Base-by-base conservation (phyloP, 2,113 vertebrate species). In the Anser brachyrhynchus region DNA sequence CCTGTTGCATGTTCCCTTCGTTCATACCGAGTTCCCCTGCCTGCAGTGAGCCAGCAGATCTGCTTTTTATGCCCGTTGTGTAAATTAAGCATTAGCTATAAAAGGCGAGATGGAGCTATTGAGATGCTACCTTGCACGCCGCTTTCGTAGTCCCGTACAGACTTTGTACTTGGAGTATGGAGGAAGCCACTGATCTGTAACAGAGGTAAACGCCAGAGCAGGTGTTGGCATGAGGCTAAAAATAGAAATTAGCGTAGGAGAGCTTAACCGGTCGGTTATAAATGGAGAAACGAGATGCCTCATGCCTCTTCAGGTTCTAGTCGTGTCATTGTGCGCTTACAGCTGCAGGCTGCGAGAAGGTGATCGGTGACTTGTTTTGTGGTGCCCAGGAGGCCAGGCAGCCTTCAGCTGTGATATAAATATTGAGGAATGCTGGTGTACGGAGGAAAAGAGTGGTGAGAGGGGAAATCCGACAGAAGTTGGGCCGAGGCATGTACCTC, bases 161-260 rank as follows among this genome's bases (percentile, higher is more conserved):
- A 43, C 37, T 93, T 88, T 61, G 73, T 33, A 14, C 65, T 67
- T 52, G 57, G 55, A 77, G 39, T 81, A 33, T 0, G 0, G 72
- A 84, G 64, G 18, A 69, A 94, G 78, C 67, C 59, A 1, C 25
- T 33, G 29, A 0, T 35, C 57, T 81, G 22, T 19, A 35, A 28
- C 51, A 65, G 65, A 89, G 91, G 35, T 92, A 80, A 93, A 46
- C 43, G 93, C 52, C 26, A 51, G 71, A 93, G 13, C 91, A 91
- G 91, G 91, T 93, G 95, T 92, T 93, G 89, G 43, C 67, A 8
- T 78, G 80, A 16, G 77, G 55, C 89, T 92, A 94, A 94, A 95
- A 93, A 84, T 89, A 94, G 84, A 51, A 81, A 43, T 78, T 17
- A 35, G 28, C 12, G 73, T 91, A 52, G 79, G 86, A 69, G 91